Conservation (phyloP, 2,113 vertebrate species). For the Poecile atricapillus region DNA sequence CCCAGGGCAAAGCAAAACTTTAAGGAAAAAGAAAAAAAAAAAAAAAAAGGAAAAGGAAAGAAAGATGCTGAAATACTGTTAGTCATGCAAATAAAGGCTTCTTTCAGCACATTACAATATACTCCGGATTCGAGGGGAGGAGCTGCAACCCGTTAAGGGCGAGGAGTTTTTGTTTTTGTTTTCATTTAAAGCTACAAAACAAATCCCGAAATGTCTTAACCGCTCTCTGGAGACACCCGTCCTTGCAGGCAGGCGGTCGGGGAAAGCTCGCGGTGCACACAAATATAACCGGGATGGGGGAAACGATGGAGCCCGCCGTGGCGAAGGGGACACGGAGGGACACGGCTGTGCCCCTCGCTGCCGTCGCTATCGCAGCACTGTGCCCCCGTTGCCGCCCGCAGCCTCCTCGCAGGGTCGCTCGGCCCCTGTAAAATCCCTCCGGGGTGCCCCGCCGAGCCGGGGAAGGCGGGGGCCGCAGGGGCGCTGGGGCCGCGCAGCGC, state of each 20-base stretch:
- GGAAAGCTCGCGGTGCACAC: background rate
- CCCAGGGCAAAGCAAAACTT: conserved; percentile 54
- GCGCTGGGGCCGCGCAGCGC: background rate
- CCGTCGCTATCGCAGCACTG: background rate
- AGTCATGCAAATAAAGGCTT: conserved; percentile 84
- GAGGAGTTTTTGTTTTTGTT: conserved; percentile 81
- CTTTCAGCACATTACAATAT: conserved; percentile 86
- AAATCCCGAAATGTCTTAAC: conserved; percentile 57
- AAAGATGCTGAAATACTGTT: conserved; percentile 76
- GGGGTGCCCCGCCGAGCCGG: background rate
- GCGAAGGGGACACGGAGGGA: background rate
- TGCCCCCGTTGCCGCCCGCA: background rate
- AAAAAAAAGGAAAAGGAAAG: background rate
- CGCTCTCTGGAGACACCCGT: background rate
- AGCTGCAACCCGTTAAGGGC: conserved; percentile 79
- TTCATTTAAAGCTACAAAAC: conserved; percentile 82
- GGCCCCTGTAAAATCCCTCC: background rate
- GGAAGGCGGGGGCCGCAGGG: background rate
- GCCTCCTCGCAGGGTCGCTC: background rate
- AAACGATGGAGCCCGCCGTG: background rate
- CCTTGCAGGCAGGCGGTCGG: background rate
- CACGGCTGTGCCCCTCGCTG: background rate
- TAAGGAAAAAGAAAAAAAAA: background rate
- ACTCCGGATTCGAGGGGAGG: conserved; percentile 81
- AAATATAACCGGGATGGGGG: background rate